Evolutionary conservation across 2,797 vertebrate genomes (phyloP), one percentile per base, ranked within the genome.

Genomic region (Tamandua tetradactyla): DNA sequence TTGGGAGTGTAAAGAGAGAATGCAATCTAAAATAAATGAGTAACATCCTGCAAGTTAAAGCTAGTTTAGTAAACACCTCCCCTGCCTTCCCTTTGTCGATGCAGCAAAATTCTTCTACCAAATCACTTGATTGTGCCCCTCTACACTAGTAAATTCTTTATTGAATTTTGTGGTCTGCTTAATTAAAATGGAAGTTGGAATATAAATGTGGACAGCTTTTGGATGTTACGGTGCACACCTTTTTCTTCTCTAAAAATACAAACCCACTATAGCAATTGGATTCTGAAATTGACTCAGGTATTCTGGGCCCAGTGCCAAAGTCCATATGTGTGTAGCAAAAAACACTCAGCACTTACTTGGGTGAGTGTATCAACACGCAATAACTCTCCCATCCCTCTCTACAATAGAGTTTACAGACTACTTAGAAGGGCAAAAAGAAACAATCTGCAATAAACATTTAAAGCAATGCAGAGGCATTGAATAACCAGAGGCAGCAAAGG

Each of bases 161-260:
- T 96, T 90, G 95, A 97, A 97, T 78, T 96, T 87, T 93, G 75
- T 32, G 88, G 83, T n/a, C 62, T 55, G 68, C 72, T 95, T 96
- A 97, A 97, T 97, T 96, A 96, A 95, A 96, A 96, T 81, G 61
- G 95, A 97, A 96, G 92, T 68, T 87, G 69, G 75, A 93, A 96
- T 87, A 61, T 92, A 96, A 96, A 97, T 93, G 81, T 68, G 61
- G 61, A 94, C 71, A 96, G 93, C 57, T 93, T 95, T 96, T 83
- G 85, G 92, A 92, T 94, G 76, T 94, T 78, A 92, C 72, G 72
- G 93, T 81, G n/a, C 76, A 93, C 87, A 94, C 80, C 93, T 71
- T 89, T 97, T 91, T 81, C 88, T 83, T 82, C 68, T 82, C 55
- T 94, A 92, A 95, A 96, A 96, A 96, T 86, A 94, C 55, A 93